Base-by-base conservation (phyloP, 2,888 invertebrate genomes). In the Cheilosia vulpina region DNA sequence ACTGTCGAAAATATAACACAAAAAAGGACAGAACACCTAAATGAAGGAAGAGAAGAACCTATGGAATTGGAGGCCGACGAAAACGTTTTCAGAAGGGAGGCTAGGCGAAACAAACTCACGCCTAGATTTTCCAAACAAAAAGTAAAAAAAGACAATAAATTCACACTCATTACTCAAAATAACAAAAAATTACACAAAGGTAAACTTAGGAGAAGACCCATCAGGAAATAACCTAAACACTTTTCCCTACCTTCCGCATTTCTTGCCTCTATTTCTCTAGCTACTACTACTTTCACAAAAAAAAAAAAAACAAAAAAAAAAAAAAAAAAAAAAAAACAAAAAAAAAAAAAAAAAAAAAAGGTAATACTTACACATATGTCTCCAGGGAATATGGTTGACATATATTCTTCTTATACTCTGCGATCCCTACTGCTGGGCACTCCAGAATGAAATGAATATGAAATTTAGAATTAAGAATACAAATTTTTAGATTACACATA, bases 61-160 rank as follows among this genome's bases (percentile, higher is more conserved):
- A 27, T 27, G 27, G 27, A 27, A 5, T 27, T 27, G 27, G 27
- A 27, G 27, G 27, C 7, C 27, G 27, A 27, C 27, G 11, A 68
- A 24, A 73, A 79, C n/a, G 31, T 5, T 19, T 57, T 53, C 15
- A 79, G 75, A 75, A 62, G 72, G 21, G 73, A 63, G 19, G 63
- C 79, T 19, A 45, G 65, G 53, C 19, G 79, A n/a, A 79, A 71
- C 27, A 79, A 79, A 38, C 6, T 72, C 19, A 69, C 65, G 4
- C 57, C 79, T 5, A 41, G 27, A 27, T 27, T 27, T 27, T 27
- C 27, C 27, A 27, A 27, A 27, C 27, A 27, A 27, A 27, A 27
- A 27, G 27, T 27, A 27, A 27, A 27, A 27, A 27, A 27, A 27
- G 27, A 27, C 27, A 27, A 27, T 27, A 27, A 27, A 27, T 27